Percentiles rank a stretch among this genome's conserved stretches.
Conservation (phyloP, 2,113 vertebrate species). For the Seriola quinqueradiata region DNA sequence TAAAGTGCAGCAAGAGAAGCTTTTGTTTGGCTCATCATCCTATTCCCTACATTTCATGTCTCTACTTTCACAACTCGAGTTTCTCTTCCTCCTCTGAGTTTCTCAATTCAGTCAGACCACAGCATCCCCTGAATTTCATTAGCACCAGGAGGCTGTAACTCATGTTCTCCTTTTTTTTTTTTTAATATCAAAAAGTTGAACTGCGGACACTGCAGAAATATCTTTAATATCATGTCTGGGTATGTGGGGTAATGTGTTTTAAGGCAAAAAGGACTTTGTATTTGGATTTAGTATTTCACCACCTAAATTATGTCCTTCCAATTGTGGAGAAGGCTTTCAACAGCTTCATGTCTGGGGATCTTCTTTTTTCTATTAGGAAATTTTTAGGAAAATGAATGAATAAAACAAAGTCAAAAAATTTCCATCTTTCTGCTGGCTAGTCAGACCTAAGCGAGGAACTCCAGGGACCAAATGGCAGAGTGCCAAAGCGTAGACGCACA, state of each 20-base stretch:
- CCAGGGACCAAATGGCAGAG: constrained; percentile 10
- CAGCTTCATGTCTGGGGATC: not conserved
- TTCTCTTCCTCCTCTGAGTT: constrained; percentile 52
- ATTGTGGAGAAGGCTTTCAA: not conserved
- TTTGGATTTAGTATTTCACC: not conserved
- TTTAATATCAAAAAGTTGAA: not conserved
- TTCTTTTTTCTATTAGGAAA: not conserved
- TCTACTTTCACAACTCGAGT: constrained; percentile 9
- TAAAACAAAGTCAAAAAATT: not conserved
- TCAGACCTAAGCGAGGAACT: not conserved
- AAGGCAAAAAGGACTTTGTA: not conserved
- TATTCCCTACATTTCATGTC: not conserved
- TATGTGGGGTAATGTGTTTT: not conserved
- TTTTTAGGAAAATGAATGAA: not conserved
- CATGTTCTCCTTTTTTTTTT: not conserved
- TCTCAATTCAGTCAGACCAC: constrained; percentile 4
- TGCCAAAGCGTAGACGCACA: constrained; percentile 16
- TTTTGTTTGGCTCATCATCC: not conserved
- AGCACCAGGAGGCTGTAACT: not conserved
- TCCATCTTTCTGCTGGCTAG: not conserved
- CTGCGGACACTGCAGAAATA: no score
- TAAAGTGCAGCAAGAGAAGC: not conserved
- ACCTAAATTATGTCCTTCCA: not conserved
- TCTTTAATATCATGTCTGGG: no score
- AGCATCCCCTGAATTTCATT: not conserved